Conservation (phyloP, 2,888 invertebrate genomes). For the Prosopocoilus inquinatus region DNA sequence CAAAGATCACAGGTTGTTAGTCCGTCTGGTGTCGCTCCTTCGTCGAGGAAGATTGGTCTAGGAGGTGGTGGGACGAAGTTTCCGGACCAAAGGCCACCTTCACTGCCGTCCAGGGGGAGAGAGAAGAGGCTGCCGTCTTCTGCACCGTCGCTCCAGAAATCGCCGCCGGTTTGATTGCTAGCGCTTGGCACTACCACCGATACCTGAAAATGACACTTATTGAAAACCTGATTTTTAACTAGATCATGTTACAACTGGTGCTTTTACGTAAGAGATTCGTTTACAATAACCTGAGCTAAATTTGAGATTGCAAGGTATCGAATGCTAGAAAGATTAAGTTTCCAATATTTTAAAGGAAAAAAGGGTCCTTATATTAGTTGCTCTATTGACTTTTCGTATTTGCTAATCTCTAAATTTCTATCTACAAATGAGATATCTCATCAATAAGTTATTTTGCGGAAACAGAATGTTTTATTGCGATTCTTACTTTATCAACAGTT, state of each 20-base stretch:
- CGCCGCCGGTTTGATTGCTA: constrained; percentile 28
- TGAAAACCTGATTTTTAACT: background rate
- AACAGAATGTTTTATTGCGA: too few species aligned
- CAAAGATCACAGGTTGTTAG: constrained; percentile 73
- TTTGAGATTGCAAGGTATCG: too few species aligned
- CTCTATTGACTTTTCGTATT: too few species aligned
- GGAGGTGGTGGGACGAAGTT: constrained; percentile 68
- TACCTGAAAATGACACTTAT: constrained; percentile 30
- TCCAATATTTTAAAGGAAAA: too few species aligned
- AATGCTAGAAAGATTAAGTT: too few species aligned
- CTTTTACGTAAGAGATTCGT: background rate
- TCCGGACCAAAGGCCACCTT: constrained; percentile 46
- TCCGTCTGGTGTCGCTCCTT: constrained; percentile 63
- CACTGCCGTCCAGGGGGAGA: constrained; percentile 41
- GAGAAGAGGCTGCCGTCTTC: constrained; percentile 33
- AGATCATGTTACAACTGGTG: constrained; percentile 3
- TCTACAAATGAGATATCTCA: too few species aligned
- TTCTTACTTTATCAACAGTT: too few species aligned
- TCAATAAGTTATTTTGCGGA: too few species aligned
- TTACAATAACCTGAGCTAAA: too few species aligned
- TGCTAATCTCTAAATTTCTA: too few species aligned
- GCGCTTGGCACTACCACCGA: constrained; percentile 30
- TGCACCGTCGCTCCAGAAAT: constrained; percentile 20
- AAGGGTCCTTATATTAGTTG: too few species aligned
- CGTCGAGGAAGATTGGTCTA: constrained; percentile 64